These are phyloP conservation scores for Harpagoxenus sublaevis DNA, from an alignment of 2,888 invertebrate genomes.

Conservation along the genomic window DNA sequence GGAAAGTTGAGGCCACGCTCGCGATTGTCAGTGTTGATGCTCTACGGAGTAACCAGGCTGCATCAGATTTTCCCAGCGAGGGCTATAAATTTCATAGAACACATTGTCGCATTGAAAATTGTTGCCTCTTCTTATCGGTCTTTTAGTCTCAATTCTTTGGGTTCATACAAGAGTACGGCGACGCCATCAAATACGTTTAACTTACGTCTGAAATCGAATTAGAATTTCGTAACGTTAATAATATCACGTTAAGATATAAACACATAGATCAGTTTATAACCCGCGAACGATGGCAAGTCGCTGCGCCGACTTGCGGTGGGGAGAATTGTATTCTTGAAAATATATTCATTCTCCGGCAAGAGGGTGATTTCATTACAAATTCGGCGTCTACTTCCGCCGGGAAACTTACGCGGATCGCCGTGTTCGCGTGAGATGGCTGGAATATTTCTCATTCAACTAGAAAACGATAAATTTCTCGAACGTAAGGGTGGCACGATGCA, in stretches of 20 bases:
- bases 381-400: conserved; percentile 36
- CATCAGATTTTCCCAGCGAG: conserved; percentile 31
- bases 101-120: neutral
- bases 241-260: neutral
- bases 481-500: conserved; percentile 53
- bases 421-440: conserved; percentile 50
- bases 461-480: conserved; percentile 73
- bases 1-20: conserved; percentile 68
- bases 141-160: neutral
- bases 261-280: conserved; percentile 14
- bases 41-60: conserved; percentile 28
- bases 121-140: neutral
- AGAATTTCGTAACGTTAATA: neutral
- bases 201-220: neutral
- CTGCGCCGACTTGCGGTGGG: neutral
- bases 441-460: conserved; percentile 72
- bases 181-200: neutral
- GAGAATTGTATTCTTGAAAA: conserved; percentile 35
- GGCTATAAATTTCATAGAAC: conserved; percentile 28
- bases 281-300: conserved; percentile 27
- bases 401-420: conserved; percentile 27
- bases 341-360: conserved; percentile 53
- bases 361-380: conserved; percentile 47
- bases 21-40: conserved; percentile 53
- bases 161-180: neutral